Conservation (phyloP, 2,888 invertebrate species). For the Gymnosoma rotundatum region DNA sequence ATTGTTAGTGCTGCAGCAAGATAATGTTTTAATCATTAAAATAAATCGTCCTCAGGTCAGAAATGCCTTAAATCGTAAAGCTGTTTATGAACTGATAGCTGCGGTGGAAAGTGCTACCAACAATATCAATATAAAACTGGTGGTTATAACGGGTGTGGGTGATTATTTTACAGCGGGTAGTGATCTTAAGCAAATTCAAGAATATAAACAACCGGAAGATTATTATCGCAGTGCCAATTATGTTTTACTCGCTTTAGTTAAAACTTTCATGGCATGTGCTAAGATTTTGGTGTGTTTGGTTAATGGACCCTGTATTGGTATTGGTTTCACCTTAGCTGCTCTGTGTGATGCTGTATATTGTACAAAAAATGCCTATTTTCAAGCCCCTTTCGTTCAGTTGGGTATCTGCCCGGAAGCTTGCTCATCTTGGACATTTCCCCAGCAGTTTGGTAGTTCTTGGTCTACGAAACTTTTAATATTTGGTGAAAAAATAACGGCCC, state of each 20-base stretch:
- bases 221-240: conserved; percentile 72
- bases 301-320: conserved; percentile 96
- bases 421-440: conserved; percentile 92
- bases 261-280: conserved; percentile 91
- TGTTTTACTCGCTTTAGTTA: conserved; percentile 85
- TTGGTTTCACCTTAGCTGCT: conserved; percentile 88
- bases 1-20: conserved; percentile 77
- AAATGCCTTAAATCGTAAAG: conserved; percentile 89
- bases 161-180: conserved; percentile 74
- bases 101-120: conserved; percentile 87
- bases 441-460: conserved; percentile 90
- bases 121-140: conserved; percentile 86
- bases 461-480: conserved; percentile 86
- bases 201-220: conserved; percentile 68
- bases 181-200: conserved; percentile 72
- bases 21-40: conserved; percentile 84
- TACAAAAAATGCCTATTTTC: conserved; percentile 91
- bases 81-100: conserved; percentile 86
- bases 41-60: conserved; percentile 90
- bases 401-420: conserved; percentile 95
- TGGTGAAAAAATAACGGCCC: conserved; percentile 89
- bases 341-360: conserved; percentile 95
- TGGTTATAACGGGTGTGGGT: conserved; percentile 86
- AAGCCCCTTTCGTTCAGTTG: conserved; percentile 93
- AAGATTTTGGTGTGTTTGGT: conserved; percentile 94